A percentile compares a stretch with the other conserved stretches of the same genome.
Conservation (phyloP, 2,888 invertebrate species). For the Copidosoma aretas region DNA sequence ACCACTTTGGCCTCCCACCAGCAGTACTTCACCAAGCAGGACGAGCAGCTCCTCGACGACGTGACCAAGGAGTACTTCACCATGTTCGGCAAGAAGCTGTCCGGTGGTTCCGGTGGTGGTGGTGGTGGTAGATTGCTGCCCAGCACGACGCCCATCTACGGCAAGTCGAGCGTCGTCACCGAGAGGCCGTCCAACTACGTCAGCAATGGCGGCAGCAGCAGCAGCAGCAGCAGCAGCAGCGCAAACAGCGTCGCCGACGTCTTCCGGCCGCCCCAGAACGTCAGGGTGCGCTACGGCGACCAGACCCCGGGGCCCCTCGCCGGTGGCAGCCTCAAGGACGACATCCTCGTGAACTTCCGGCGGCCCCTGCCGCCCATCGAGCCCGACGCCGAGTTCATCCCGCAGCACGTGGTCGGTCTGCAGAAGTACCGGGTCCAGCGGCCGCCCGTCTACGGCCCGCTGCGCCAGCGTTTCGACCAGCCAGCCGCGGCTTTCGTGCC, state of each 20-base stretch:
- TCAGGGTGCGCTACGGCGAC: constrained; percentile 67
- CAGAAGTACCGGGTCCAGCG: background rate
- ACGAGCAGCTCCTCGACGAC: constrained; percentile 73
- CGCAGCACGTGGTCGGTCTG: constrained; percentile 35
- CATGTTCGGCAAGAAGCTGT: constrained; percentile 75
- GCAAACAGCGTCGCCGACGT: background rate
- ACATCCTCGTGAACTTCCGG: constrained; percentile 76
- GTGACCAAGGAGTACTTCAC: constrained; percentile 78
- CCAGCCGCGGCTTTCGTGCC: background rate
- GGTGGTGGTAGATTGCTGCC: constrained; percentile 53
- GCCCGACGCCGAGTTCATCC: constrained; percentile 70
- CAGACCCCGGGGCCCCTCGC: constrained; percentile 54
- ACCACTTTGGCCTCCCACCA: constrained; percentile 69
- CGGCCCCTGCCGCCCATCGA: constrained; percentile 73
- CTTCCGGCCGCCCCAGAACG: constrained; percentile 50
- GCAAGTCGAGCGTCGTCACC: constrained; percentile 50
- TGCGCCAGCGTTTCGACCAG: background rate
- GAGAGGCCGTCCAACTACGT: constrained; percentile 49
- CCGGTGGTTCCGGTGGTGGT: constrained; percentile 54
- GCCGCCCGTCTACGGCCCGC: background rate
- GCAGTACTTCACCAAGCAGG: constrained; percentile 73
- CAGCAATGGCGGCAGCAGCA: constrained; percentile 22
- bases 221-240: background rate
- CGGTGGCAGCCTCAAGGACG: constrained; percentile 69
- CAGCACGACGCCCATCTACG: constrained; percentile 61